A percentile compares a stretch with the other conserved stretches of the same genome.
These are phyloP conservation scores for Petrocephalus sullivani DNA, from an alignment of 2,797 vertebrate genomes.

Conservation along the genomic window DNA sequence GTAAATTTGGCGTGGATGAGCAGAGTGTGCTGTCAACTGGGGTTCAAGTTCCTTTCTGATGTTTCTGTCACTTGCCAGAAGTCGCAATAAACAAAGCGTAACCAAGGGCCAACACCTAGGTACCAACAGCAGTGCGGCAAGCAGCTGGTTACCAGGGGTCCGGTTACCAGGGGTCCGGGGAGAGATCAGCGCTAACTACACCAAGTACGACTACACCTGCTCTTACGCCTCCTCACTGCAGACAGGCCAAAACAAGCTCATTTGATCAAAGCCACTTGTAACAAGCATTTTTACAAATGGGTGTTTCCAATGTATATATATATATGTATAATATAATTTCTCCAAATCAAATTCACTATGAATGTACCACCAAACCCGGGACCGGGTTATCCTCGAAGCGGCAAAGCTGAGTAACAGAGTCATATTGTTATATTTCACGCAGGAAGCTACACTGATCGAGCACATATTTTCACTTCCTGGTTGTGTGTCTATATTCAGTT, in stretches of 20 bases:
- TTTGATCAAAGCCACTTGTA: not conserved
- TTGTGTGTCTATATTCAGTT: not conserved
- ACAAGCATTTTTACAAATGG: not conserved
- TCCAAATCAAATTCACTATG: not conserved
- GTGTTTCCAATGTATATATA: not conserved
- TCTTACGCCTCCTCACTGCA: not conserved
- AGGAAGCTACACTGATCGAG: not conserved
- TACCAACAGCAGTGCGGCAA: not conserved
- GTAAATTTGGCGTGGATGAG: not conserved
- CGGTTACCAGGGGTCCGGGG: not conserved
- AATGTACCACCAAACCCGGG: not conserved
- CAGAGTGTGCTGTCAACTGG: not conserved
- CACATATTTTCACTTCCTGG: not conserved
- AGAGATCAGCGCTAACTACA: not conserved
- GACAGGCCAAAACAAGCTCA: not conserved
- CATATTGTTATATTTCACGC: not conserved
- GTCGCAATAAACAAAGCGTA: not conserved
- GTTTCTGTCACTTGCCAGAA: not conserved
- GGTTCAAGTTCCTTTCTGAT: not conserved
- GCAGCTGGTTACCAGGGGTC: not conserved
- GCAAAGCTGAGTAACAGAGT: not conserved
- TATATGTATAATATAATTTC: not conserved
- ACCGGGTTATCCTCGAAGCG: not conserved
- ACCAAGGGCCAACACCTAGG: not conserved
- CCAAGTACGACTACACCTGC: not conserved